Conservation (phyloP, 1,140 invertebrate species). For the Lucilia cuprina region DNA sequence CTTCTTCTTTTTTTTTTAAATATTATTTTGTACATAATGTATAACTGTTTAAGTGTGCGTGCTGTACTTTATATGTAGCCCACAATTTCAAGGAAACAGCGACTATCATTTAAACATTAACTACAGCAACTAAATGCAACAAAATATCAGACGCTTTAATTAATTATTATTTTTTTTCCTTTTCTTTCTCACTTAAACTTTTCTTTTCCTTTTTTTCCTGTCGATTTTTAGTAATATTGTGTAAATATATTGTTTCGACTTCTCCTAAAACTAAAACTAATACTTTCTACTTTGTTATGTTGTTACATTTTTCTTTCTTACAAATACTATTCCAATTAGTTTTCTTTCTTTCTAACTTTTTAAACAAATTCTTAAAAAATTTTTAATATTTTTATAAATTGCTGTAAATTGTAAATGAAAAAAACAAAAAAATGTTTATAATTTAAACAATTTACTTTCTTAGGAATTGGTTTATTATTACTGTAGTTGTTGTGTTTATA, state of each 20-base stretch:
- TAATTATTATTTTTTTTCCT: not conserved
- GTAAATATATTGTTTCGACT: not conserved
- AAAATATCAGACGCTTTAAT: not conserved
- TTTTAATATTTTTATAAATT: too few species aligned
- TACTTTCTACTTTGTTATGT: not conserved
- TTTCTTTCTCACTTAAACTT: not conserved
- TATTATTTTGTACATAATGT: constrained; percentile 14
- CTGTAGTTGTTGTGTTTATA: not conserved
- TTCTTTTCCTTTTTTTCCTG: not conserved
- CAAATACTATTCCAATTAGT: too few species aligned
- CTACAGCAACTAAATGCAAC: not conserved
- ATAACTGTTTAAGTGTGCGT: not conserved
- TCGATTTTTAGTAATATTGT: not conserved
- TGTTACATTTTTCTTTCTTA: not conserved
- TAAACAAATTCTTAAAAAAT: too few species aligned
- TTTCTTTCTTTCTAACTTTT: too few species aligned
- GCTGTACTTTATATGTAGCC: not conserved
- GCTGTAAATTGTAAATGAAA: too few species aligned
- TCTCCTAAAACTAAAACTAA: not conserved
- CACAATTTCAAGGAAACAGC: not conserved
- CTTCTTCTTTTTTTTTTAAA: not conserved
- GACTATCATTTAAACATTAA: not conserved
- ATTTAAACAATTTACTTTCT: too few species aligned
- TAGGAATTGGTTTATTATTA: too few species aligned
- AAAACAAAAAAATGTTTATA: too few species aligned